Evolutionary conservation across 2,797 vertebrate genomes (phyloP).

Genomic region (Echiichthys vipera): DNA sequence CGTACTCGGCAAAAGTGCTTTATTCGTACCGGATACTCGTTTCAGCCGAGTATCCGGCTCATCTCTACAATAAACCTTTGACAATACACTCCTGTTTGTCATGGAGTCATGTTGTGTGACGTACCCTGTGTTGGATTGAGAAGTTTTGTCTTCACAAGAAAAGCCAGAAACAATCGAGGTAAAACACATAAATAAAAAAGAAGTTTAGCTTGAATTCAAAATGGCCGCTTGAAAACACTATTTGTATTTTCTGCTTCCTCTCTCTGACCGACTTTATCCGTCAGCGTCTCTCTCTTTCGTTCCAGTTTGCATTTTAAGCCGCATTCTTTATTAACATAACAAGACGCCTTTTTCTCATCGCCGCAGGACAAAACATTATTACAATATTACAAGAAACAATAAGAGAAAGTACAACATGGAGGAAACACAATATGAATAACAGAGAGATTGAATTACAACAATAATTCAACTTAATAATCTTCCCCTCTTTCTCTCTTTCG

Average conservation of each 20-base stretch:
- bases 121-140: neutral
- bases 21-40: no score
- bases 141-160: neutral
- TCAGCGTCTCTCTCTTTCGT: slow-evolving; percentile 25
- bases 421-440: slow-evolving; percentile 1
- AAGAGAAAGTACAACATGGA: neutral
- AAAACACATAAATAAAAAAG: neutral
- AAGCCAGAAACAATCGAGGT: neutral
- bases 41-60: no score
- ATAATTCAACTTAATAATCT: neutral
- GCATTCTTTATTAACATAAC: slow-evolving; percentile 30
- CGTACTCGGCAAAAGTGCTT: no score
- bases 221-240: neutral
- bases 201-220: neutral
- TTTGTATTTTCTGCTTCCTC: neutral
- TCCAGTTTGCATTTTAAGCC: slow-evolving; percentile 7
- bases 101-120: neutral
- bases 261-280: slow-evolving; percentile 17
- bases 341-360: slow-evolving; percentile 9
- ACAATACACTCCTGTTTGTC: no score
- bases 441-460: slow-evolving; percentile 8
- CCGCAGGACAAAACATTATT: slow-evolving; percentile 28
- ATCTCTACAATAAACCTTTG: no score
- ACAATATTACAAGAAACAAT: slow-evolving; percentile 17
- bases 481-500: neutral